Conservation (phyloP, 2,888 invertebrate genomes). For the Glaucopsyche alexis region DNA sequence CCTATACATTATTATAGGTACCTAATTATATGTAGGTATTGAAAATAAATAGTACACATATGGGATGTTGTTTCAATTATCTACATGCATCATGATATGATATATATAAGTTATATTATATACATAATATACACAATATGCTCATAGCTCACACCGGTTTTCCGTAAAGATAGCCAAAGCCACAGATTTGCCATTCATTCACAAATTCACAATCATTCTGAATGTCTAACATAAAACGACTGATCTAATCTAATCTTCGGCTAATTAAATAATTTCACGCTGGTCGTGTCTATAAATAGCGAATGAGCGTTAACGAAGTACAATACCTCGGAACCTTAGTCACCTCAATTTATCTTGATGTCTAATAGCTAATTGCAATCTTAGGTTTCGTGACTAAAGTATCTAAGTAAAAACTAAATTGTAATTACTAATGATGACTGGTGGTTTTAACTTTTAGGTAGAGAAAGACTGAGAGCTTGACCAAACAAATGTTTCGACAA, state of each 20-base stretch:
- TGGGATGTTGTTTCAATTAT: too few relatives aligned
- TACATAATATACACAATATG: too few relatives aligned
- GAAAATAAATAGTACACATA: too few relatives aligned
- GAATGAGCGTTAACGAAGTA: neutral
- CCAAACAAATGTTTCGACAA: too few relatives aligned
- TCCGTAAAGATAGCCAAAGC: too few relatives aligned
- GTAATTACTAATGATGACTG: neutral
- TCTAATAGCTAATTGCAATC: neutral
- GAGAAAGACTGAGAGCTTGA: neutral
- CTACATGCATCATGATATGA: too few relatives aligned
- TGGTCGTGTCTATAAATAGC: neutral
- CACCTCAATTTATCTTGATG: neutral
- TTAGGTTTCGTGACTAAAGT: neutral
- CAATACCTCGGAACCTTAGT: neutral
- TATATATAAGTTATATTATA: too few relatives aligned
- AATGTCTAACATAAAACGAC: neutral
- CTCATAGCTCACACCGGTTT: too few relatives aligned
- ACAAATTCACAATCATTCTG: too few relatives aligned
- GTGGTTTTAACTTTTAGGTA: neutral
- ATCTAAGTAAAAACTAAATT: slow-evolving; percentile 5
- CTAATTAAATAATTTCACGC: neutral
- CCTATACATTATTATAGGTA: too few relatives aligned
- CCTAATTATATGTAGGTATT: too few relatives aligned
- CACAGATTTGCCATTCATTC: too few relatives aligned
- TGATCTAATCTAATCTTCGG: neutral